Evolutionary conservation across 2,888 invertebrate genomes (phyloP), one percentile per base, ranked within the genome.

Genomic region (Eilema caniola): DNA sequence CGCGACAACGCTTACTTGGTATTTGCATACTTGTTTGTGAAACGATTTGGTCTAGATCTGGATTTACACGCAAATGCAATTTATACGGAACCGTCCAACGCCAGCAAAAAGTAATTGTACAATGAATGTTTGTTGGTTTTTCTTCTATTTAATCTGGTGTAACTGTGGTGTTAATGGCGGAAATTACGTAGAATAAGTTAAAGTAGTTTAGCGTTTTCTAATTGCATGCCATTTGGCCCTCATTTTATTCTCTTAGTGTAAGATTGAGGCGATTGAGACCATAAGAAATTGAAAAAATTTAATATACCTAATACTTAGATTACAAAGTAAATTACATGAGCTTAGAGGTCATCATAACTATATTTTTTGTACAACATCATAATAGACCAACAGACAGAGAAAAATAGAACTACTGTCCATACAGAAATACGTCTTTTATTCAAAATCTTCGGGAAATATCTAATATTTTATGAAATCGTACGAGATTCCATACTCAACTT

Each of bases 1-100:
- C 87, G 91, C 90, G 91, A 91, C 92, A 90, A 83, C 86, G 85
- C 88, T 86, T 85, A 87, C 89, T 81, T 82, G 88, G 86, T 92
- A 93, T 93, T 93, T 93, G 92, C 92, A 92, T 93, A 92, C 89
- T 89, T 93, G 92, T 92, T 93, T 90, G 90, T 87, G 88, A 88
- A 92, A 89, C 92, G 90, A 90, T 93, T 92, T 92, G 84, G 88
- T 89, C 89, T 87, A 89, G 88, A 89, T 89, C 89, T 88, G 88
- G 87, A 88, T 85, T 81, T 84, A 89, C 90, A 88, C 86, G 89
- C 86, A 85, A 88, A 89, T 87, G 89, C 88, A 87, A 89, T 89
- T 87, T 87, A 85, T 85, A 86, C 80, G 80, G 74, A 74, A 76
- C 80, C 77, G 82, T 78, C 81, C 78, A 65, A 65, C 79, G 82